phyloP scores from a whole-genome alignment of 2,888 invertebrate genomes.

The Alloscopus bannaensis region DNA sequence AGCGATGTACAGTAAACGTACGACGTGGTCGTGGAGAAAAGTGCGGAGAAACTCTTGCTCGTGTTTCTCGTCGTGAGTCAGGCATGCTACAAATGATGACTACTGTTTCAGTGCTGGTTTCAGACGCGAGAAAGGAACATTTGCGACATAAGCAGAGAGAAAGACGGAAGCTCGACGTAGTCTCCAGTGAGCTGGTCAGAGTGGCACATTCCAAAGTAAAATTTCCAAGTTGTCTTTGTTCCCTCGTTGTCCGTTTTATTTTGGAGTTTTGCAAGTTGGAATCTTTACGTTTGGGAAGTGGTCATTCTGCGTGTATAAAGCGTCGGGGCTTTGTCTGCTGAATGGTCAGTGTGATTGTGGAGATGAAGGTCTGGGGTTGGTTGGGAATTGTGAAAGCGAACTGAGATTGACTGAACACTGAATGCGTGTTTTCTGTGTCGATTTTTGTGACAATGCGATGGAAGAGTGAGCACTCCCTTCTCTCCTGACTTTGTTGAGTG shows the following conservation, averaged over 20 bases:
- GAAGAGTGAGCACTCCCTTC: background rate
- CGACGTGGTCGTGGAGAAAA: no score
- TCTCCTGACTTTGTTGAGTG: background rate
- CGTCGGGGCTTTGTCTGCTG: background rate
- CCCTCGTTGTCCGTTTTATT: no score
- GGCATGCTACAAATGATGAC: no score
- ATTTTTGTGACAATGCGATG: no score
- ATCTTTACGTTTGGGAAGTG: background rate
- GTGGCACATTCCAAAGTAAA: background rate
- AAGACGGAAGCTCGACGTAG: background rate
- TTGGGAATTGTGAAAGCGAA: constrained; percentile 7
- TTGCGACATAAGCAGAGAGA: background rate
- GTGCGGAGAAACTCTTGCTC: background rate
- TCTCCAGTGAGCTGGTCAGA: constrained; percentile 9
- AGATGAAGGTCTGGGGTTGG: constrained; percentile 41
- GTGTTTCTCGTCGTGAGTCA: no score
- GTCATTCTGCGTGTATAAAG: background rate
- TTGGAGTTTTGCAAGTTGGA: no score
- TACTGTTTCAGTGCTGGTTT: no score
- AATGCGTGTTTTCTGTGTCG: no score
- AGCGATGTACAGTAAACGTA: no score
- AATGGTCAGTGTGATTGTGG: background rate
- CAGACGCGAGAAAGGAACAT: background rate
- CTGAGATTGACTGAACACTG: background rate
- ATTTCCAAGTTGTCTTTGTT: no score